A percentile compares a stretch with the other conserved stretches of the same genome.
These are phyloP conservation scores for Clostera curtula DNA, from an alignment of 2,888 invertebrate genomes.

Conservation along the genomic window DNA sequence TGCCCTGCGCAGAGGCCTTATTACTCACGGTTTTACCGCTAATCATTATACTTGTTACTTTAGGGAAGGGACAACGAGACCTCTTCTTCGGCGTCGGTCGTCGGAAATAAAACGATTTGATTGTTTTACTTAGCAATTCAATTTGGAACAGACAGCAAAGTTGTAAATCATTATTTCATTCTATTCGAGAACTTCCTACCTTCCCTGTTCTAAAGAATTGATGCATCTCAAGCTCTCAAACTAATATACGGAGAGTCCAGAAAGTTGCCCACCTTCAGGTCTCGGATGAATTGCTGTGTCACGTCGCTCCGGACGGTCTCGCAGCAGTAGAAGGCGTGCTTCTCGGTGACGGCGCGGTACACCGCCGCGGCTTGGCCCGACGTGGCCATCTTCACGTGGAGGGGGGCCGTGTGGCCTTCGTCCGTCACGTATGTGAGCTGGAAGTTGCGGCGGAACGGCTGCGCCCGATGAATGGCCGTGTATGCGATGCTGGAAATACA, in stretches of 20 bases:
- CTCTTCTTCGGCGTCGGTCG: neutral
- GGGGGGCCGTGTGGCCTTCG: slow-evolving; percentile 79
- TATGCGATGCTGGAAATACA: slow-evolving; percentile 86
- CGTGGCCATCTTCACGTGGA: slow-evolving; percentile 87
- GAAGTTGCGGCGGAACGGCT: slow-evolving; percentile 83
- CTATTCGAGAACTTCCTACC: too few relatives aligned
- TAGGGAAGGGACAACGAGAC: neutral
- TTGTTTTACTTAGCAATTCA: too few relatives aligned
- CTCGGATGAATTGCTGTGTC: slow-evolving; percentile 90
- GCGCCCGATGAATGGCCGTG: slow-evolving; percentile 86
- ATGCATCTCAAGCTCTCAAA: too few relatives aligned
- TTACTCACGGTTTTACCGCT: neutral
- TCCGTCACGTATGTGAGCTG: slow-evolving; percentile 82
- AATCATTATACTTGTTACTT: neutral
- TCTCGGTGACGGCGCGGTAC: slow-evolving; percentile 91
- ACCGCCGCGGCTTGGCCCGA: slow-evolving; percentile 87
- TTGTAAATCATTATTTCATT: too few relatives aligned
- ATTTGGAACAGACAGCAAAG: too few relatives aligned
- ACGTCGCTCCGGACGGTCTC: slow-evolving; percentile 92
- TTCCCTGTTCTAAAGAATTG: too few relatives aligned
- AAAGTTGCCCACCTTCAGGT: slow-evolving; percentile 78
- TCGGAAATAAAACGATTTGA: too few relatives aligned
- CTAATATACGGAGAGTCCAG: too few relatives aligned
- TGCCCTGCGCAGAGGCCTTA: slow-evolving; percentile 73
- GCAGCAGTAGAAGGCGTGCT: slow-evolving; percentile 94